Conservation (phyloP, 2,888 invertebrate genomes). For the Seira ritae region DNA sequence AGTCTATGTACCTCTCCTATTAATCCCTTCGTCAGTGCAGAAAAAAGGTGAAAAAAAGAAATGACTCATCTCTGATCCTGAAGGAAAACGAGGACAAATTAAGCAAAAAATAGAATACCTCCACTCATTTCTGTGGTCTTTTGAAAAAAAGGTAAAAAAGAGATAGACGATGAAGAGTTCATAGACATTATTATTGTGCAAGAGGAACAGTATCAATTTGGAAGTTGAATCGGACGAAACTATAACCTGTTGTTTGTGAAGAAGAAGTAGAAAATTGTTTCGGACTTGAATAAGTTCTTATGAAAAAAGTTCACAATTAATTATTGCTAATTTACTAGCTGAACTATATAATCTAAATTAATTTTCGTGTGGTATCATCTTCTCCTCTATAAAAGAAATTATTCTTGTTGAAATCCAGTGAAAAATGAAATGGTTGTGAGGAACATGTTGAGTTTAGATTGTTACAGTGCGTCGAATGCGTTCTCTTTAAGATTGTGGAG, state of each 20-base stretch:
- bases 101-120: not conserved
- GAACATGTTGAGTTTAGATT: conserved; percentile 74
- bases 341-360: too few relatives aligned
- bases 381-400: too few relatives aligned
- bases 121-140: not conserved
- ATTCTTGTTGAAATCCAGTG: conserved; percentile 28
- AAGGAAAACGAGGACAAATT: not conserved
- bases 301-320: too few relatives aligned
- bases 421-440: conserved; percentile 73
- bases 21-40: not conserved
- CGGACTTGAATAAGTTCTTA: too few relatives aligned
- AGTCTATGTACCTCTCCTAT: too few relatives aligned
- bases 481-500: conserved; percentile 74
- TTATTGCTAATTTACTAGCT: too few relatives aligned
- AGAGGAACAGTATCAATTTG: conserved; percentile 14
- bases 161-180: conserved; percentile 13
- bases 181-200: not conserved
- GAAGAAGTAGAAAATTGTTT: not conserved
- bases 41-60: conserved; percentile 17
- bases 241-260: conserved; percentile 3
- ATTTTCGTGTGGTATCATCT: not conserved
- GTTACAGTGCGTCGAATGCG: conserved; percentile 73
- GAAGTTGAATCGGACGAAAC: not conserved
- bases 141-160: not conserved
- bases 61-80: conserved; percentile 10